Evolutionary conservation across 2,113 vertebrate species (phyloP).

Genomic region (Tychaedon coryphoeus): DNA sequence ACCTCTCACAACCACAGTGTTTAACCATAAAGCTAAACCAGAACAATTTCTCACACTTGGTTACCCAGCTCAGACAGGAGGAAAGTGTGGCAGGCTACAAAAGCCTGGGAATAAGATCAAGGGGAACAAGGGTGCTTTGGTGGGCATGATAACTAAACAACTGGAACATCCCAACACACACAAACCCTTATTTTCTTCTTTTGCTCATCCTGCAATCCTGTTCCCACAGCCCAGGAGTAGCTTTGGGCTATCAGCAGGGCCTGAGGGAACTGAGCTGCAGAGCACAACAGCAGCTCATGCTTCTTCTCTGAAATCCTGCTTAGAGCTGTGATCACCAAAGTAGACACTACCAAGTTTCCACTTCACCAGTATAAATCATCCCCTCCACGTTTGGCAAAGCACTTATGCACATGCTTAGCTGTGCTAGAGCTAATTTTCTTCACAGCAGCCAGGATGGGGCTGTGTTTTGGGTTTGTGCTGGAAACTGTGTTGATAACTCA

Average conservation of each 20-base stretch:
- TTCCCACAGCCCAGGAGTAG: neutral
- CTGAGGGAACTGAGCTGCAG: neutral
- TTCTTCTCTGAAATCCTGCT: neutral
- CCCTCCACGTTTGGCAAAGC: neutral
- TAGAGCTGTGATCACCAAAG: neutral
- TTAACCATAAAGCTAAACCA: neutral
- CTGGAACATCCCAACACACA: neutral
- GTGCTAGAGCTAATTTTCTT: neutral
- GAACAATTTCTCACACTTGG: neutral
- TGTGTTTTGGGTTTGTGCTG: neutral
- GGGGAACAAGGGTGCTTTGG: neutral
- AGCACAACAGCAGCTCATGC: neutral
- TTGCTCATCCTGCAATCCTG: neutral
- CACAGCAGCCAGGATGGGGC: neutral
- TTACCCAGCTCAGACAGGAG: neutral
- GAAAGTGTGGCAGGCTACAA: neutral
- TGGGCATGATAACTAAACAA: neutral
- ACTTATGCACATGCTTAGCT: slow-evolving; percentile 1
- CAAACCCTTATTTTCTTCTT: neutral
- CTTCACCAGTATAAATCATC: slow-evolving; percentile 22
- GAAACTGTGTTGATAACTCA: neutral
- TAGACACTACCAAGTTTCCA: neutral
- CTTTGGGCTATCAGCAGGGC: neutral
- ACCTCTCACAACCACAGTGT: neutral
- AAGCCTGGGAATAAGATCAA: neutral